phyloP scores from a whole-genome alignment of 2,888 invertebrate genomes.

The Neoscelio sp. region DNA sequence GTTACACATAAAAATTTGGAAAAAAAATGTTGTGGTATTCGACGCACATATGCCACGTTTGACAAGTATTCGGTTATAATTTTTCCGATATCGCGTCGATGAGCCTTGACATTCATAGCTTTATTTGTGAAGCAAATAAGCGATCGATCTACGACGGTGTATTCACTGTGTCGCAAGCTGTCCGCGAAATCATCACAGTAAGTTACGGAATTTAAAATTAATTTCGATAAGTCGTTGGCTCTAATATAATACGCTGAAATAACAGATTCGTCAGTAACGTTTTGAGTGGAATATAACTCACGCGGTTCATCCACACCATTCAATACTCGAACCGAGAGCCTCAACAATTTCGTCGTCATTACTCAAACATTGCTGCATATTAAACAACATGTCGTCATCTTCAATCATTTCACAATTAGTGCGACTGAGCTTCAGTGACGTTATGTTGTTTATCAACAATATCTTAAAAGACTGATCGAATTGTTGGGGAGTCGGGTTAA shows the following conservation, averaged over 20 bases:
- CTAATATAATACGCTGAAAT: not conserved
- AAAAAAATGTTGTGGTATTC: too few species aligned
- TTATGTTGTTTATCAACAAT: not conserved
- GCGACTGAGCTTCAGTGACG: not conserved
- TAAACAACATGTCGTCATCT: not conserved
- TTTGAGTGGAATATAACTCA: not conserved
- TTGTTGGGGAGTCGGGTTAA: not conserved
- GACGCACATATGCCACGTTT: not conserved
- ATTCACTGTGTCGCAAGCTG: constrained; percentile 11
- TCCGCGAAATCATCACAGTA: constrained; percentile 6
- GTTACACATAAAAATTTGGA: too few species aligned
- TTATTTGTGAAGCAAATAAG: constrained; percentile 4
- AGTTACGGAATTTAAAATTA: constrained; percentile 8
- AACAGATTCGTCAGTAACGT: not conserved
- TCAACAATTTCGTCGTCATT: not conserved
- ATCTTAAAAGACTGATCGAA: constrained; percentile 1
- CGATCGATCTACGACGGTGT: not conserved
- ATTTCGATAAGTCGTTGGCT: not conserved
- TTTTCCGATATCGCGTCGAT: not conserved
- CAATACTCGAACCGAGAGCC: not conserved
- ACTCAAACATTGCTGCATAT: not conserved
- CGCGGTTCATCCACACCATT: not conserved
- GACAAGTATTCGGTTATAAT: not conserved
- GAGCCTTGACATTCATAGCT: not conserved
- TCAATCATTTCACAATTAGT: not conserved